Evolutionary conservation across 2,797 vertebrate genomes (phyloP).

Genomic region (Amniataba percoides): DNA sequence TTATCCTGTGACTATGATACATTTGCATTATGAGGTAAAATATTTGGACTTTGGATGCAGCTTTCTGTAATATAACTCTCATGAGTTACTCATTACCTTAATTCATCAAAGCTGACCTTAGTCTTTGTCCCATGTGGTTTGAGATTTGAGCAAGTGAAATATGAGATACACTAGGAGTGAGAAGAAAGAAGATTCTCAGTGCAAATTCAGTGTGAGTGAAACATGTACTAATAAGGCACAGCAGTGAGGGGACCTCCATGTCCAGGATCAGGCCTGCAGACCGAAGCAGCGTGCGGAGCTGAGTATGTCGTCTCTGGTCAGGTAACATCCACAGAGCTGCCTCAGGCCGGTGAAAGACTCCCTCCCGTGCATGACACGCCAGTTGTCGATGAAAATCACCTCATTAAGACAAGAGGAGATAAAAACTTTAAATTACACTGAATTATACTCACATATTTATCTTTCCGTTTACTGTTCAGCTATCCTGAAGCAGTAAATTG

Average conservation of each 20-base stretch:
- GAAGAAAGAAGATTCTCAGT: not conserved
- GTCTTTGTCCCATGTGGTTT: not conserved
- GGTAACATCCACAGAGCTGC: slow-evolving; percentile 95
- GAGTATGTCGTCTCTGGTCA: slow-evolving; percentile 92
- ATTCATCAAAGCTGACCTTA: not conserved
- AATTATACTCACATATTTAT: not conserved
- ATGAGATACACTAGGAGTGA: no score
- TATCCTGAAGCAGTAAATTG: not conserved
- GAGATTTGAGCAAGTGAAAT: no score
- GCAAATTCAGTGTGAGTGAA: slow-evolving; percentile 1
- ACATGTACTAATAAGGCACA: slow-evolving; percentile 4
- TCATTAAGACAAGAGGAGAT: slow-evolving; percentile 57
- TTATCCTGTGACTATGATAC: no score
- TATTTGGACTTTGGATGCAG: not conserved
- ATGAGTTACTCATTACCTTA: not conserved
- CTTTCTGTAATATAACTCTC: not conserved
- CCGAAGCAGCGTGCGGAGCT: slow-evolving; percentile 90
- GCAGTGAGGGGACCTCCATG: slow-evolving; percentile 8
- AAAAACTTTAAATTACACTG: slow-evolving; percentile 2
- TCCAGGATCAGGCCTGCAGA: slow-evolving; percentile 84
- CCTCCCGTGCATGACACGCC: slow-evolving; percentile 92
- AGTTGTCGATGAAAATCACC: slow-evolving; percentile 95
- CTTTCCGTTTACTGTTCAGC: not conserved
- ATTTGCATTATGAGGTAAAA: no score
- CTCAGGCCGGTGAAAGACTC: slow-evolving; percentile 93